These are phyloP conservation scores for Xenentodon cancila DNA, from an alignment of 2,797 vertebrate genomes.

Conservation along the genomic window DNA sequence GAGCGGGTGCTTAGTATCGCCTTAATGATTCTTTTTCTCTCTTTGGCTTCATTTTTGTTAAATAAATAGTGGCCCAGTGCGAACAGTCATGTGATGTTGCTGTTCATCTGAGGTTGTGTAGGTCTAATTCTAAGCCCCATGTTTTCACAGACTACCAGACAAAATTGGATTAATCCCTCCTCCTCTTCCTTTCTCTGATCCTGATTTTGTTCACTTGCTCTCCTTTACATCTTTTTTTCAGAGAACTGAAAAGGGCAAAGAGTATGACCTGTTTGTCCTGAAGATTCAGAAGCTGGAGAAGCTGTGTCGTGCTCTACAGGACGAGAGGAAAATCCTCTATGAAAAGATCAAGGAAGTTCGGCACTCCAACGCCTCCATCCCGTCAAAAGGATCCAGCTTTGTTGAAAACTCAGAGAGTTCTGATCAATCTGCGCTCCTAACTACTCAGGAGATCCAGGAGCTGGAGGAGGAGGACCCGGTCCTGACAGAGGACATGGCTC, in stretches of 20 bases:
- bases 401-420: constrained; percentile 13
- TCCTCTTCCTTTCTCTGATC: no score
- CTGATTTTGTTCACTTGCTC: no score
- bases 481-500: constrained; percentile 72
- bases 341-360: constrained; percentile 91
- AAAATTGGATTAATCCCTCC: no score
- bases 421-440: not conserved
- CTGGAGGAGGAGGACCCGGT: constrained; percentile 47
- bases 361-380: constrained; percentile 44
- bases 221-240: constrained; percentile 56
- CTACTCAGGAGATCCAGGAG: constrained; percentile 24
- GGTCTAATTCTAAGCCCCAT: no score
- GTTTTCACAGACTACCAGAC: no score
- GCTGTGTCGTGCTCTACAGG: constrained; percentile 90
- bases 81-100: no score
- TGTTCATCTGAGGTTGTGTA: no score
- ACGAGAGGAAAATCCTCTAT: constrained; percentile 91
- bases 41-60: no score
- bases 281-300: constrained; percentile 94
- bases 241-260: constrained; percentile 89
- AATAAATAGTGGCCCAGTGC: no score
- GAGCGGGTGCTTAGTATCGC: no score
- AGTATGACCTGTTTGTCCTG: constrained; percentile 90
- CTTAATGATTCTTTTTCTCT: no score
- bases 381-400: constrained; percentile 14